Evolutionary conservation across 2,888 invertebrate genomes (phyloP).

Genomic region (Drosophila nigritarsus): DNA sequence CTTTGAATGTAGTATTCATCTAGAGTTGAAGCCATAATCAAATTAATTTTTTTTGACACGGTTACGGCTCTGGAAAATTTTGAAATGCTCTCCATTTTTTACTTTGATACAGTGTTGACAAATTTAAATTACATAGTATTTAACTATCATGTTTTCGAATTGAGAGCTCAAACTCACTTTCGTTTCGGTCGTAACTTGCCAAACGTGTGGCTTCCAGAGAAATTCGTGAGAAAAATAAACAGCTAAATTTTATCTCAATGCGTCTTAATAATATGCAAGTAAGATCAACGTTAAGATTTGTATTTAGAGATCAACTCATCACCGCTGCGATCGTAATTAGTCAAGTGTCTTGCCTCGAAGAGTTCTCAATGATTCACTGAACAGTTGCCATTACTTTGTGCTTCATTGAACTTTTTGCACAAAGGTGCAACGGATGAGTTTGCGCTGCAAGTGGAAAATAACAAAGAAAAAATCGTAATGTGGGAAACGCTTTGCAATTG

Average conservation of each 20-base stretch:
- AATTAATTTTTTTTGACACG: neutral
- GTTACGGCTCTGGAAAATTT: too few species aligned
- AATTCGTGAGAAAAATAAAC: neutral
- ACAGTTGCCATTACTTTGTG: conserved; percentile 30
- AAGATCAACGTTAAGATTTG: neutral
- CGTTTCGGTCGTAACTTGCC: neutral
- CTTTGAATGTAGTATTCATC: neutral
- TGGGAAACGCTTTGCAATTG: conserved; percentile 60
- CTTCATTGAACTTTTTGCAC: conserved; percentile 46
- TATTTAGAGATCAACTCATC: conserved; percentile 13
- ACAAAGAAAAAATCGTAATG: conserved; percentile 56
- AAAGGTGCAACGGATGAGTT: conserved; percentile 53
- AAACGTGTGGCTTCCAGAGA: neutral
- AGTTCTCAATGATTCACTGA: conserved; percentile 37
- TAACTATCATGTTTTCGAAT: neutral
- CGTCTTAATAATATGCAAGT: neutral
- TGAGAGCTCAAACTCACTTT: neutral
- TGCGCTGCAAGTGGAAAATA: conserved; percentile 18
- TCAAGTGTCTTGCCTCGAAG: conserved; percentile 11
- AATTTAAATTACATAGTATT: neutral
- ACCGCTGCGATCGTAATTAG: conserved; percentile 31
- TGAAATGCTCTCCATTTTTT: too few species aligned
- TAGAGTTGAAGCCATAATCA: neutral
- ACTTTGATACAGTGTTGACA: neutral
- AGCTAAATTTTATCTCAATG: neutral